Conservation (phyloP, 2,113 vertebrate species). For the Microcebus jonahi region DNA sequence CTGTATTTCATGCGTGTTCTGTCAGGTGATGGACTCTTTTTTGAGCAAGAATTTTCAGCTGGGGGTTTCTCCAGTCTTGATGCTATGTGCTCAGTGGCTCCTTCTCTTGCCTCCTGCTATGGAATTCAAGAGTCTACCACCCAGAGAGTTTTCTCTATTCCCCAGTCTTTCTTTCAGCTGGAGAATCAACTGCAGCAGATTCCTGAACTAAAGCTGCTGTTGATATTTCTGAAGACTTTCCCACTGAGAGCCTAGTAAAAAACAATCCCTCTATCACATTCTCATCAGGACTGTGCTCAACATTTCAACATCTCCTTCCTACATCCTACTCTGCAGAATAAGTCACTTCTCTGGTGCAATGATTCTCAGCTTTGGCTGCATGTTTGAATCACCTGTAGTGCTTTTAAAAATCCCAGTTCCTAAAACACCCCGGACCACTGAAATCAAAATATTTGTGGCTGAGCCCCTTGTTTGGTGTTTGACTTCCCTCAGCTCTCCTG, state of each 20-base stretch:
- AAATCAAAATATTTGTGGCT: not conserved
- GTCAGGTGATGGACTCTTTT: not conserved
- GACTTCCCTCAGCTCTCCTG: not conserved
- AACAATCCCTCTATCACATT: not conserved
- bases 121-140: not conserved
- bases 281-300: not conserved
- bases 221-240: not conserved
- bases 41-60: not conserved
- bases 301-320: not conserved
- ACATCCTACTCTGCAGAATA: not conserved
- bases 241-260: not conserved
- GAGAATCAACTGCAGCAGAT: not conserved
- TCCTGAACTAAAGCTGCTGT: not conserved
- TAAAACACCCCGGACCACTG: not conserved
- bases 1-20: not conserved
- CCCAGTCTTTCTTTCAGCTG: not conserved
- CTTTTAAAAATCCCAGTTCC: not conserved
- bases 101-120: not conserved
- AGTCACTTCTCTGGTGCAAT: not conserved
- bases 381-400: not conserved
- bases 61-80: not conserved
- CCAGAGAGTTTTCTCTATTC: not conserved
- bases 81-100: not conserved
- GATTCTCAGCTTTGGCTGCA: not conserved
- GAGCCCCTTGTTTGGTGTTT: not conserved